Base-by-base conservation (phyloP, 2,888 invertebrate species). In the Camptogramma bilineatum region DNA sequence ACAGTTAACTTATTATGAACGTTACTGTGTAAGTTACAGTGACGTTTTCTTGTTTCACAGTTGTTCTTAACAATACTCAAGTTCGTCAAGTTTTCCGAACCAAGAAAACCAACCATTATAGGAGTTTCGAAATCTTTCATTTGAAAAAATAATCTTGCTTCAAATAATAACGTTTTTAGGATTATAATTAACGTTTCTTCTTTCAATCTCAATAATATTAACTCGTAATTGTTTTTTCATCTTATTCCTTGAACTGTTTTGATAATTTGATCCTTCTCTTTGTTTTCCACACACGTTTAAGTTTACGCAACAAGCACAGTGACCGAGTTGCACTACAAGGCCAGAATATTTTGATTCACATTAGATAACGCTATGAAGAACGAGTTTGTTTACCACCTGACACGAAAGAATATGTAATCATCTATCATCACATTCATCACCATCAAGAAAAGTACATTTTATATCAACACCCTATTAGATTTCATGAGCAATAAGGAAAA, bases 281-380 rank as follows among this genome's bases (percentile, higher is more conserved):
- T 46, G 17, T 42, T 54, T 54, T 46, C 42, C 44, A 44, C 17
- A 54, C 44, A 44, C 44, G 16, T 44, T 3, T 10, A 58, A 34
- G 31, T 62, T 66, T 65, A 63, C 65, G 62, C 58, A 69, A 70
- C 47, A 39, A 52, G 39, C 63, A 28, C 53, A 47, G 46, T 63
- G 64, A 62, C 66, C 69, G 58, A 68, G 67, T 71, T 66, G 57
- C 67, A 39, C 47, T 44, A 52, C 70, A 70, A 73, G 72, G 73
- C 46, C 60, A 51, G 50, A 52, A 54, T 62, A 52, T 55, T 62
- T 62, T 62, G 70, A 68, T 69, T 64, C 52, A 52, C 16, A 47
- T 64, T 62, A 64, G 68, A 71, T 72, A 73, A 71, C 65, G 50
- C 13, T 53, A 42, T 61, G 60, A n/a, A 58, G 51, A 58, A 62